phyloP scores from a whole-genome alignment of 2,797 vertebrate species.

The Oceanodroma leucorhoa region DNA sequence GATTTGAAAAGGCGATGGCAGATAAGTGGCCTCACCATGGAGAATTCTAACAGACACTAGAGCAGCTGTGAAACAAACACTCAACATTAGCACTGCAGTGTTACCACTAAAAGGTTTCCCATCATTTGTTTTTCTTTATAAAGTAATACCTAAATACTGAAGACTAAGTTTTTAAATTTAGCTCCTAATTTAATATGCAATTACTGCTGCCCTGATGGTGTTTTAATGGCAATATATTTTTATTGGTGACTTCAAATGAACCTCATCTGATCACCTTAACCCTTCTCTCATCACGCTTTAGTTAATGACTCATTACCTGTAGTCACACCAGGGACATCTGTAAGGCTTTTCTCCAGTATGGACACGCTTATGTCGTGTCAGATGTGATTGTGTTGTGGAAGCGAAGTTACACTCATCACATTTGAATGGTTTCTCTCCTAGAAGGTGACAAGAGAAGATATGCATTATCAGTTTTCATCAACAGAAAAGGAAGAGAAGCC shows the following conservation, averaged over 20 bases:
- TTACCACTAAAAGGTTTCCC: slow-evolving; percentile 62
- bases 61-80: slow-evolving; percentile 76
- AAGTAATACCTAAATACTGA: slow-evolving; percentile 57
- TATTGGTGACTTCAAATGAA: slow-evolving; percentile 29
- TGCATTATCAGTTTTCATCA: not conserved
- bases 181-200: slow-evolving; percentile 86
- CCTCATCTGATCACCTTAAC: slow-evolving; percentile 57
- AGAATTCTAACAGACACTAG: slow-evolving; percentile 62
- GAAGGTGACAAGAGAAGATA: slow-evolving; percentile 46
- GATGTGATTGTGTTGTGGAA: slow-evolving; percentile 95
- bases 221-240: slow-evolving; percentile 42
- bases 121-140: slow-evolving; percentile 67
- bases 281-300: slow-evolving; percentile 67
- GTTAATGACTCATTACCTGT: slow-evolving; percentile 88
- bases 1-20: slow-evolving; percentile 59
- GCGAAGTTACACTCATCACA: slow-evolving; percentile 96
- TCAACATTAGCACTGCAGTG: slow-evolving; percentile 51
- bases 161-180: slow-evolving; percentile 86
- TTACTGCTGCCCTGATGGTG: slow-evolving; percentile 76
- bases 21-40: slow-evolving; percentile 46
- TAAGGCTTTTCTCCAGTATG: slow-evolving; percentile 98
- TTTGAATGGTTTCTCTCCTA: slow-evolving; percentile 97
- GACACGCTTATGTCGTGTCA: slow-evolving; percentile 94
- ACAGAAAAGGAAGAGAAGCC: not conserved
- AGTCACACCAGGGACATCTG: slow-evolving; percentile 98